Evolutionary conservation across 2,888 invertebrate species (phyloP).

Genomic region (Cheilosia soror): DNA sequence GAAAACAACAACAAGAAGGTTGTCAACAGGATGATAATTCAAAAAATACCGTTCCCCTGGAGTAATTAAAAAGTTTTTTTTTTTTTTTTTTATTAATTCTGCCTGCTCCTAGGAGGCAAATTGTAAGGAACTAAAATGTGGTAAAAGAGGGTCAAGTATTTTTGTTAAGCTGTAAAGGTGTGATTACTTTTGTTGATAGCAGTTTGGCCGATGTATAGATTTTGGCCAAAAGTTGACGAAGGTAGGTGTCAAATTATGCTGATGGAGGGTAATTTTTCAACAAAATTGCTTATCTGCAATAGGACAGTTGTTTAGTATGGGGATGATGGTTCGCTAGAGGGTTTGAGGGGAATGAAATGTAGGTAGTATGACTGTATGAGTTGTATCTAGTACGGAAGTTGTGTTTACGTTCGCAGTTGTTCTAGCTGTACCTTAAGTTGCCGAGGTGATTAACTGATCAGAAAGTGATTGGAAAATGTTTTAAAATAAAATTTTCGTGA

Average conservation of each 20-base stretch:
- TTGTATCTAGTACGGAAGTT: too few species aligned
- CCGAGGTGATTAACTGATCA: too few species aligned
- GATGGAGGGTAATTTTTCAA: constrained; percentile 2
- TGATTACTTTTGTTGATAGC: constrained; percentile 9
- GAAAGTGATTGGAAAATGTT: too few species aligned
- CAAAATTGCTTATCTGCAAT: constrained; percentile 11
- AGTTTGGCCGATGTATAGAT: background rate
- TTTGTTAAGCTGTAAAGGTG: constrained; percentile 1
- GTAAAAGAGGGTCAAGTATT: constrained; percentile 6
- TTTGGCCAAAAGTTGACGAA: constrained; percentile 18
- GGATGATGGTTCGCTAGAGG: too few species aligned
- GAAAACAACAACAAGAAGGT: constrained; percentile 1
- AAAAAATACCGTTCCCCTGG: constrained; percentile 18
- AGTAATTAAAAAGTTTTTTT: constrained; percentile 46
- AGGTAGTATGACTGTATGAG: too few species aligned
- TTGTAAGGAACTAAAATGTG: background rate
- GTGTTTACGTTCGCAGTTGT: too few species aligned
- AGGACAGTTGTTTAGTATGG: background rate
- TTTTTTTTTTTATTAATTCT: constrained; percentile 21
- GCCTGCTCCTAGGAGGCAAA: background rate
- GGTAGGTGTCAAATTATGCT: constrained; percentile 20
- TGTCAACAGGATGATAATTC: constrained; percentile 16
- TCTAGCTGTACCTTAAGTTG: too few species aligned
- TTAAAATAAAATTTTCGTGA: too few species aligned
- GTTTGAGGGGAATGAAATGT: too few species aligned